Evolutionary conservation across 1,140 invertebrate species (phyloP).

Genomic region (Cepaea nemoralis): DNA sequence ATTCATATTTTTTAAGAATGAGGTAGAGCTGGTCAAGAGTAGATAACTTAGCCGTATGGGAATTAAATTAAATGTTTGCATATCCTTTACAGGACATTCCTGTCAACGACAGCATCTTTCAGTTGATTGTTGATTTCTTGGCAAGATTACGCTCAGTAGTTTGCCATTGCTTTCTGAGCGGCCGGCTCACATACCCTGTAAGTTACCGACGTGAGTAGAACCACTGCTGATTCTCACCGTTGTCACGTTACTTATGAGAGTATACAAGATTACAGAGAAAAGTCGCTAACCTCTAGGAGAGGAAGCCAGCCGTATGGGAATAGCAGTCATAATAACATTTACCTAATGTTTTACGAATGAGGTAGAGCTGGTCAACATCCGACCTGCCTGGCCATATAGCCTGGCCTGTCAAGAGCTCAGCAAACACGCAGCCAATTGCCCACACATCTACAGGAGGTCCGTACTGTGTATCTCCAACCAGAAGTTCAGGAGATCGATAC

Average conservation of each 20-base stretch:
- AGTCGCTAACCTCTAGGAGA: background rate
- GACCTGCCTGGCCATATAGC: constrained; percentile 95
- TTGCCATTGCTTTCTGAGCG: too few species aligned
- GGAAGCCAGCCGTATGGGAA: background rate
- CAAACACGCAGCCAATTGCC: constrained; percentile 92
- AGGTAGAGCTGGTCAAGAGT: too few species aligned
- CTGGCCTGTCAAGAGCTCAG: constrained; percentile 85
- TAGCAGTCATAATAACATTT: constrained; percentile 34
- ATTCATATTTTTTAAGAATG: too few species aligned
- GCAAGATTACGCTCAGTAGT: too few species aligned
- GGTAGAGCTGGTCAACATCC: constrained; percentile 97
- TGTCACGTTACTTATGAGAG: background rate
- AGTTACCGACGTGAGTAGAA: too few species aligned
- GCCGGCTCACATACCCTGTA: too few species aligned
- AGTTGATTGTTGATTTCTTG: too few species aligned
- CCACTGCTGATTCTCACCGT: background rate
- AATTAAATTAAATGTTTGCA: too few species aligned
- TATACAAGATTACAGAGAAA: too few species aligned
- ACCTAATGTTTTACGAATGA: constrained; percentile 89
- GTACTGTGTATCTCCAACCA: constrained; percentile 98
- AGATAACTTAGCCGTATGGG: too few species aligned
- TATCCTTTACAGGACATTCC: too few species aligned
- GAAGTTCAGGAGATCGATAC: constrained; percentile 94
- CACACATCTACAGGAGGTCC: constrained; percentile 97
- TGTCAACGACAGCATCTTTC: too few species aligned